A percentile compares a stretch with the other conserved stretches of the same genome.
Evolutionary conservation across 2,888 invertebrate genomes (phyloP).

Genomic region (Pristionchus exspectatus): DNA sequence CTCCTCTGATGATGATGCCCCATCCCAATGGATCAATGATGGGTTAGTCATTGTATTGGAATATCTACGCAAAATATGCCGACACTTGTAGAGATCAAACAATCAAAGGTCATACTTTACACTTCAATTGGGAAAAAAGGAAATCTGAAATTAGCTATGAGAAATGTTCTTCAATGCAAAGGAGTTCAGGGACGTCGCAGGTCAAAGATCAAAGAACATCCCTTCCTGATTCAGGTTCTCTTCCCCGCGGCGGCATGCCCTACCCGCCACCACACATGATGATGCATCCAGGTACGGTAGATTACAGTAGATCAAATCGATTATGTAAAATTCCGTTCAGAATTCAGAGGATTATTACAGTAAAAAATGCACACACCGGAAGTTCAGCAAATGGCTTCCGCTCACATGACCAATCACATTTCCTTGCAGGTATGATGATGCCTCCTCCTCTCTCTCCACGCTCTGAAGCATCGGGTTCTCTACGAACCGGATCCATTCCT

Average conservation of each 20-base stretch:
- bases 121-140: too few relatives aligned
- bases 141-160: not conserved
- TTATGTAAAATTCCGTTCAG: not conserved
- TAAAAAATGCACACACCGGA: too few relatives aligned
- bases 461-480: constrained; percentile 12
- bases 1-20: constrained; percentile 45
- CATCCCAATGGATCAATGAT: constrained; percentile 34
- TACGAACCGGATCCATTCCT: constrained; percentile 43
- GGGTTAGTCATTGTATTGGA: too few relatives aligned
- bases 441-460: constrained; percentile 41
- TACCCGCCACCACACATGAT: constrained; percentile 41
- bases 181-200: not conserved
- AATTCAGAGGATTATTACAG: too few relatives aligned
- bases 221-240: not conserved
- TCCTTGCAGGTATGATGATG: constrained; percentile 20
- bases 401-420: too few relatives aligned
- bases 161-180: not conserved
- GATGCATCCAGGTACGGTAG: constrained; percentile 47
- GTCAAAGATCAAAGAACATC: not conserved
- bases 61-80: too few relatives aligned
- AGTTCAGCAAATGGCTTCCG: too few relatives aligned
- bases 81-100: too few relatives aligned
- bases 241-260: constrained; percentile 39
- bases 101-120: too few relatives aligned
- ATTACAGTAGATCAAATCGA: not conserved